Evolutionary conservation across 2,113 vertebrate species (phyloP).

Genomic region (Trichomycterus rosablanca): DNA sequence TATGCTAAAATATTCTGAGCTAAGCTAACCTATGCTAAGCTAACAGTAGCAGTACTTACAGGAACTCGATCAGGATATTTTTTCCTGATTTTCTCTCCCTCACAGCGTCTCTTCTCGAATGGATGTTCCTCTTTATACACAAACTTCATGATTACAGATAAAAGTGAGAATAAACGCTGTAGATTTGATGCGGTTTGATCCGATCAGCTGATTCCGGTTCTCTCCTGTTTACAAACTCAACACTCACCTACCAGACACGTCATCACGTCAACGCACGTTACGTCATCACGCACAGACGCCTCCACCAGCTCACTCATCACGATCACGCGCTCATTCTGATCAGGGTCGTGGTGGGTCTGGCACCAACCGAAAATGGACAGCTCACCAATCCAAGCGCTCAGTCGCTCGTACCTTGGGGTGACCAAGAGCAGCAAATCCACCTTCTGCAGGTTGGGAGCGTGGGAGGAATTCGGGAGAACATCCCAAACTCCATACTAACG

Average conservation of each 20-base stretch:
- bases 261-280: not conserved
- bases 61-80: conserved; percentile 92
- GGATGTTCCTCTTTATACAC: conserved; percentile 90
- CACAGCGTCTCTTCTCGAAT: conserved; percentile 88
- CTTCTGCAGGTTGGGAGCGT: too few relatives aligned
- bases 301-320: too few relatives aligned
- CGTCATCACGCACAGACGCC: too few relatives aligned
- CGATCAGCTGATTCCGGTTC: not conserved
- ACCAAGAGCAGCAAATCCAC: too few relatives aligned
- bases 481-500: too few relatives aligned
- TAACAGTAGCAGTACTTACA: conserved; percentile 63
- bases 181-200: not conserved
- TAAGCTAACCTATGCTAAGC: not conserved
- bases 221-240: not conserved
- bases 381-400: too few relatives aligned
- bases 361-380: too few relatives aligned
- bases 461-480: too few relatives aligned
- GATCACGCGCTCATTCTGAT: too few relatives aligned
- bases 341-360: too few relatives aligned
- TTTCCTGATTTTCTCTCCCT: conserved; percentile 92
- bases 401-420: too few relatives aligned
- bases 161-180: not conserved
- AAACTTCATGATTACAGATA: conserved; percentile 78
- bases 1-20: not conserved
- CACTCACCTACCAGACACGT: not conserved